These are phyloP conservation scores for Drosophila gunungcola DNA, from an alignment of 1,140 invertebrate genomes.

Conservation along the genomic window DNA sequence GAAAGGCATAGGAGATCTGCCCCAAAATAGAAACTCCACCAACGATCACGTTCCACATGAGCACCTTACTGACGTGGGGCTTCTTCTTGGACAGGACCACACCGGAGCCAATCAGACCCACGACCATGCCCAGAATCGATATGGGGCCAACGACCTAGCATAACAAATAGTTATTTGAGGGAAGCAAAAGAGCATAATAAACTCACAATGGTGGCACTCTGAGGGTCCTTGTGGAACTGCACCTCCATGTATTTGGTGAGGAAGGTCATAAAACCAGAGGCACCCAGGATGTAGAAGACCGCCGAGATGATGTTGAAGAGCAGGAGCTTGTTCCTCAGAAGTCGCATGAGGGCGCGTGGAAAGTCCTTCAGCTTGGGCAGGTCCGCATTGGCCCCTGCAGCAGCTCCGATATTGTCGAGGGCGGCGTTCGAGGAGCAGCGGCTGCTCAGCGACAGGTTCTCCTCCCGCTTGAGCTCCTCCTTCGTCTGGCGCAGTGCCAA, in stretches of 20 bases:
- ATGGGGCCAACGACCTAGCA: slow-evolving; percentile 86
- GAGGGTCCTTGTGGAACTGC: slow-evolving; percentile 88
- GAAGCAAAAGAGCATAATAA: neutral
- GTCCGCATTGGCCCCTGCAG: slow-evolving; percentile 55
- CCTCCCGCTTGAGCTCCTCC: slow-evolving; percentile 71
- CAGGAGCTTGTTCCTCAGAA: slow-evolving; percentile 87
- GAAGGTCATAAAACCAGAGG: slow-evolving; percentile 89
- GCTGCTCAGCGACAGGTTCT: slow-evolving; percentile 70
- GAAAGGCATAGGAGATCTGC: slow-evolving; percentile 86
- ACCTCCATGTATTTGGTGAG: slow-evolving; percentile 90
- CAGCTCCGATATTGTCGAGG: slow-evolving; percentile 65
- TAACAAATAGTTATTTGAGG: slow-evolving; percentile 46
- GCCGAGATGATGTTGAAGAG: slow-evolving; percentile 87
- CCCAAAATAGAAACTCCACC: slow-evolving; percentile 86
- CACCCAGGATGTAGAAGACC: slow-evolving; percentile 88
- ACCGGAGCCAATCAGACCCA: slow-evolving; percentile 88
- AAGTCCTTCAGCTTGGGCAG: slow-evolving; percentile 85
- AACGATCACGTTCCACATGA: slow-evolving; percentile 88
- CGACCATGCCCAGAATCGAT: slow-evolving; percentile 86
- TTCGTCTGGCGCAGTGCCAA: slow-evolving; percentile 65
- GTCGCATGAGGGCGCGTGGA: slow-evolving; percentile 86
- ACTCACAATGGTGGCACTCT: slow-evolving; percentile 86
- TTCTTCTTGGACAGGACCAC: slow-evolving; percentile 87
- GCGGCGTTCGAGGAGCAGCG: slow-evolving; percentile 70
- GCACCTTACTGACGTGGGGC: slow-evolving; percentile 86